Base-by-base conservation (phyloP, 2,888 invertebrate species). In the Rhodophaea formosa region DNA sequence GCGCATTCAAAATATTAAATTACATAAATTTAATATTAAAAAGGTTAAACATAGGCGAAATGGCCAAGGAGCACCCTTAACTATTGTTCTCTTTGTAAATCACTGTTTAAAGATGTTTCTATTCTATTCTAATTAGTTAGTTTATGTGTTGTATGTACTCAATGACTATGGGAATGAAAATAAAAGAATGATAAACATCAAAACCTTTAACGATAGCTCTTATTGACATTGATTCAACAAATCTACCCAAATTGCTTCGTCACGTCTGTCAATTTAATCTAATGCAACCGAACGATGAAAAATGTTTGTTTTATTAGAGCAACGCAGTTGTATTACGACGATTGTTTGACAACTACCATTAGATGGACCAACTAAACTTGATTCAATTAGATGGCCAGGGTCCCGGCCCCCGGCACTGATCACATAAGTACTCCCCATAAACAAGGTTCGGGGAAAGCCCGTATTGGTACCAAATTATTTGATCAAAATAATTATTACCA, bases 301-400 rank as follows among this genome's bases (percentile, higher is more conserved):
- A 46, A 59, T 53, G 53, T 53, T 59, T 59, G 53, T 59, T 59
- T 56, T 53, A 56, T 56, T 56, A 49, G 46, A 14, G 47, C 44
- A 53, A 15, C 53, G 51, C 55, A 8, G 30, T 29, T 16, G 43
- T 43, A 32, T 58, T 47, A 47, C 12, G 32, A 47, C 8, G 45
- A 45, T 54, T 54, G 54, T 45, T 39, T 35, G 32, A 17, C n/a
- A 17, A 47, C 56, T 47, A 47, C 7, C 23, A 10, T 14, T 46
- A 29, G 14, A 29, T 16, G 42, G 35, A 23, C 39, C 23, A 1
- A 15, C 0, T 45, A 5, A 8, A 29, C 46, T 47, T 47, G 29
- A 42, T 42, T 47, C 6, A 35, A 35, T 47, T 8, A 17, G 8
- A 17, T 10, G 35, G 46, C 8, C 8, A 35, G n/a, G 35, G 55